Conservation (phyloP, 2,113 vertebrate species). For the Anolis sagrei region DNA sequence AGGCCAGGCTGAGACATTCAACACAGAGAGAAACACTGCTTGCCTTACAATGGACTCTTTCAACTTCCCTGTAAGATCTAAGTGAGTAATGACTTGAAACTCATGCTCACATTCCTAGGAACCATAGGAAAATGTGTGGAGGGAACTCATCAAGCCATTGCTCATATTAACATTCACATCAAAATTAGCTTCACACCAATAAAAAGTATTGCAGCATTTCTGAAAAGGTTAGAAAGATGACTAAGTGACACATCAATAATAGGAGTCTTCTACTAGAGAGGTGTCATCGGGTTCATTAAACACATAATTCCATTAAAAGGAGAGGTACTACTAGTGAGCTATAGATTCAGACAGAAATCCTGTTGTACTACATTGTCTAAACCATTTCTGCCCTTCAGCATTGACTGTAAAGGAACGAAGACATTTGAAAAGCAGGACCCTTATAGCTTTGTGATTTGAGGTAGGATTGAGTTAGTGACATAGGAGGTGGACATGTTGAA, state of each 20-base stretch:
- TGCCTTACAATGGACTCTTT: slow-evolving; percentile 15
- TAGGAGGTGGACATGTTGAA: no score
- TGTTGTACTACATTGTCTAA: no score
- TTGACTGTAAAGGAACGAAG: no score
- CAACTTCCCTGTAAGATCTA: neutral
- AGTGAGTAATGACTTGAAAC: slow-evolving; percentile 19
- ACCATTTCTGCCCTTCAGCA: no score
- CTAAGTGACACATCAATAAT: neutral
- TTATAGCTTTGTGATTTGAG: no score
- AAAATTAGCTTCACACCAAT: neutral
- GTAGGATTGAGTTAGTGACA: no score
- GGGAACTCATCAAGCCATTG: neutral
- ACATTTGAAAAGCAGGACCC: no score
- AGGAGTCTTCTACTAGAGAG: neutral
- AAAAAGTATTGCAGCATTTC: neutral
- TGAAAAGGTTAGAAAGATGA: neutral
- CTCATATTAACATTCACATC: neutral
- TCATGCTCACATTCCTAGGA: neutral
- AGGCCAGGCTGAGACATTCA: slow-evolving; percentile 18
- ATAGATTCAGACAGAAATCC: neutral
- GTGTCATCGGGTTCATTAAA: neutral
- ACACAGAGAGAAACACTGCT: neutral
- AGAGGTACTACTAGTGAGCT: neutral
- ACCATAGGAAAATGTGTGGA: neutral
- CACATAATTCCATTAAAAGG: neutral